Evolutionary conservation across 2,888 invertebrate species (phyloP), one percentile per base, ranked within the genome.

Genomic region (Empis livida): DNA sequence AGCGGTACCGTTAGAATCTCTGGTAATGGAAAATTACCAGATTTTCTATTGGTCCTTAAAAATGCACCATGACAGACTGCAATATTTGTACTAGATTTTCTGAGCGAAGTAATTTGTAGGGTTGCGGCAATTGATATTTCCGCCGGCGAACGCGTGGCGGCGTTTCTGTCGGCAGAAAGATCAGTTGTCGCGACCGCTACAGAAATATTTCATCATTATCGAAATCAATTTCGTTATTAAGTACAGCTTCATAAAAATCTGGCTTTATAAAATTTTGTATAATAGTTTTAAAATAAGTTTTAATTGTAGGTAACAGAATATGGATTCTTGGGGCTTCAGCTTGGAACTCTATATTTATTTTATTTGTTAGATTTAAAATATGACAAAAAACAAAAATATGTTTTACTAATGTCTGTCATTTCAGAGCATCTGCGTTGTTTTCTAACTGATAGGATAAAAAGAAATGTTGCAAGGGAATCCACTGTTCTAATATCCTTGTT

Each of bases 211-310:
- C 16, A 20, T 37, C 27, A 23, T 20, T 27, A 3, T 15, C 15
- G 23, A 38, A 38, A 38, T 38, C 32, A 3, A 32, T 37, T 15
- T 47, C 30, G 1, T 14, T 15, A 1, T 31, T 10, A 17, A 31
- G n/a, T n/a, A 23, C 14, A 23, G 15, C 15, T 32, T 17, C 23
- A 23, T 35, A 14, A 31, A 30, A 39, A 13, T 44, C 39, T 13
- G 10, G 2, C 14, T 35, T 42, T n/a, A 35, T 37, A 15, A 44
- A 47, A 30, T 44, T 43, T 15, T 31, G 14, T n/a, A 47, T 31
- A 31, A 47, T 38, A 5, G 40, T 43, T 44, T 40, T 39, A 30
- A 38, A 47, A 40, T 47, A 39, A 9, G 27, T 17, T 39, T 39
- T 30, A 4, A 47, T 31, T 3, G 40, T 40, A 31, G 47, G 41